Evolutionary conservation across 2,797 vertebrate genomes (phyloP).

Genomic region (Loriculus beryllinus): DNA sequence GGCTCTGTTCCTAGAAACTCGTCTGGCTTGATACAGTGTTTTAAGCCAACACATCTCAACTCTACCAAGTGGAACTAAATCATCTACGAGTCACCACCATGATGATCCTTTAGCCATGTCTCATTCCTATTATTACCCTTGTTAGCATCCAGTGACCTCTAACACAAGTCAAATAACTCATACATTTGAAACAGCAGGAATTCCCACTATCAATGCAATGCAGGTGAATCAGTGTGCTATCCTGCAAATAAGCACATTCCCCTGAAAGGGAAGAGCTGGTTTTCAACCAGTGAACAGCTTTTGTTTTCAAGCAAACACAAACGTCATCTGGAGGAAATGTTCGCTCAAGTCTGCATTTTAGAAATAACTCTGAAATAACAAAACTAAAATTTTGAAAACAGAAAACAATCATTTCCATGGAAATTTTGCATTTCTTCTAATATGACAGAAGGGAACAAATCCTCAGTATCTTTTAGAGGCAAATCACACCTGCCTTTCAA

Average conservation of each 20-base stretch:
- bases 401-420: neutral
- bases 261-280: neutral
- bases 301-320: neutral
- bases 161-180: neutral
- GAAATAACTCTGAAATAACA: neutral
- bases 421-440: neutral
- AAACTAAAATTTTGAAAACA: neutral
- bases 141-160: neutral
- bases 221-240: neutral
- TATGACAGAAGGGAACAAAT: neutral
- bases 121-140: neutral
- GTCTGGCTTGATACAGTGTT: neutral
- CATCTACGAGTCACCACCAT: neutral
- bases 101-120: constrained; percentile 8
- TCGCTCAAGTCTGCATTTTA: neutral
- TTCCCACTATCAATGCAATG: accelerated
- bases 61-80: constrained; percentile 2
- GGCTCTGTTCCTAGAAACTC: constrained; percentile 44
- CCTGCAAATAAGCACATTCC: neutral
- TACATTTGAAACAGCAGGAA: neutral
- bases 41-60: constrained; percentile 9
- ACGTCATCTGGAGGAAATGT: neutral
- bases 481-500: neutral
- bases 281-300: neutral
- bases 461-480: neutral